These are phyloP conservation scores for Cerceris ruficornis DNA, from an alignment of 2,888 invertebrate species.

Conservation along the genomic window DNA sequence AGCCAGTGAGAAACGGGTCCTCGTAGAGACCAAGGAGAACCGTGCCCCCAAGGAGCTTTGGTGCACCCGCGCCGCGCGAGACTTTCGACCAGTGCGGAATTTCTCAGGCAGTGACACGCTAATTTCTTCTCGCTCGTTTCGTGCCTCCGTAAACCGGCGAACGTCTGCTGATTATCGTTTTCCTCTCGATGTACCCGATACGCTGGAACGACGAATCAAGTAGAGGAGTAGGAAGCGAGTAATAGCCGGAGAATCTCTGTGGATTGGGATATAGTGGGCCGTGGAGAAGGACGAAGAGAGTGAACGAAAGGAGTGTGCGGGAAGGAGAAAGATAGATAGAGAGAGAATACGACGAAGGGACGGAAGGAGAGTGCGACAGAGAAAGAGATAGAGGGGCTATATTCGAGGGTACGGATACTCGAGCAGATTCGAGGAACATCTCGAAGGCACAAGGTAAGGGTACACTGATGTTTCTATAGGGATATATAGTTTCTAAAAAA, in stretches of 20 bases:
- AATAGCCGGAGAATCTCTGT: slow-evolving; percentile 64
- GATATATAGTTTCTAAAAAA: slow-evolving; percentile 54
- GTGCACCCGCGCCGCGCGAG: slow-evolving; percentile 53
- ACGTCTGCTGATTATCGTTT: slow-evolving; percentile 33
- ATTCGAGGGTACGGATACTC: slow-evolving; percentile 33
- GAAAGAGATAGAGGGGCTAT: slow-evolving; percentile 30
- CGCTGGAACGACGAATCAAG: slow-evolving; percentile 65
- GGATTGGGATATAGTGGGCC: slow-evolving; percentile 52
- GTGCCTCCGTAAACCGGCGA: slow-evolving; percentile 32
- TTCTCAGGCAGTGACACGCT: slow-evolving; percentile 48
- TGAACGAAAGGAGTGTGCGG: slow-evolving; percentile 37
- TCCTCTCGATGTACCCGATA: slow-evolving; percentile 51
- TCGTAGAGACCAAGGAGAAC: slow-evolving; percentile 29
- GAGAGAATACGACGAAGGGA: slow-evolving; percentile 34
- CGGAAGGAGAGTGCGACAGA: slow-evolving; percentile 42
- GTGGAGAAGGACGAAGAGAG: slow-evolving; percentile 44
- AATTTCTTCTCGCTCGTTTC: slow-evolving; percentile 28
- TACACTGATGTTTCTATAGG: slow-evolving; percentile 28
- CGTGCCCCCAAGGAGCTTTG: slow-evolving; percentile 43
- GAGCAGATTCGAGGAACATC: slow-evolving; percentile 38
- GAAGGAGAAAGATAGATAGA: slow-evolving; percentile 47
- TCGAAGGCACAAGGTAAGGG: slow-evolving; percentile 52
- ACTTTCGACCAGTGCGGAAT: slow-evolving; percentile 25
- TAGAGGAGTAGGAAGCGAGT: slow-evolving; percentile 67
- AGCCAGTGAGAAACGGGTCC: slow-evolving; percentile 29